These are phyloP conservation scores for Monodelphis domestica DNA, from an alignment of 2,797 vertebrate species.

Conservation along the genomic window DNA sequence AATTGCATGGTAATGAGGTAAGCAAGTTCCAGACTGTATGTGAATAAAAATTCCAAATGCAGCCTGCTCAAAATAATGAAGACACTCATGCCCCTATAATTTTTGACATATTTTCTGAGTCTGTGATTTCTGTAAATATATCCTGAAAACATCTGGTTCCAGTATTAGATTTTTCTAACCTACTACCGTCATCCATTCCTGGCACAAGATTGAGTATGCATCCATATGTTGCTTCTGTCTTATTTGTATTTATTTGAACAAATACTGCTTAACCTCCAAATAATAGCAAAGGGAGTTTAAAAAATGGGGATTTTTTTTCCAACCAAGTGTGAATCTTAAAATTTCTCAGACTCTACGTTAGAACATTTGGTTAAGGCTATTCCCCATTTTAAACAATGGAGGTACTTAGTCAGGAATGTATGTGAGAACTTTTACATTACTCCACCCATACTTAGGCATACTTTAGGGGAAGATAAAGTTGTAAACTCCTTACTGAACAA, in stretches of 20 bases:
- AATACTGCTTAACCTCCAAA: slow-evolving; percentile 24
- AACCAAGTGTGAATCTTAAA: too few relatives aligned
- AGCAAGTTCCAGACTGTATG: slow-evolving; percentile 12
- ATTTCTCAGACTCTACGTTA: too few relatives aligned
- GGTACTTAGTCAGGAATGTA: too few relatives aligned
- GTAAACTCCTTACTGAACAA: too few relatives aligned
- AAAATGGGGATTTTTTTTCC: too few relatives aligned
- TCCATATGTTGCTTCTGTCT: slow-evolving; percentile 50
- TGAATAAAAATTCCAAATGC: neutral
- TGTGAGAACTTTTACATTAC: too few relatives aligned
- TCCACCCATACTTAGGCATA: too few relatives aligned
- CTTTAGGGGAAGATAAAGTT: too few relatives aligned
- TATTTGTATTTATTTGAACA: slow-evolving; percentile 51
- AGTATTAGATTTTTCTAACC: slow-evolving; percentile 9
- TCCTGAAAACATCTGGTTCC: slow-evolving; percentile 22
- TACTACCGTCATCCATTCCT: slow-evolving; percentile 38
- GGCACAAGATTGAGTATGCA: neutral
- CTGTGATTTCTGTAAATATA: neutral
- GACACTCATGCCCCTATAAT: neutral
- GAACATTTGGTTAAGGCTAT: too few relatives aligned
- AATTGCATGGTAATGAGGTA: neutral
- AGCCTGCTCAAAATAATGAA: slow-evolving; percentile 20
- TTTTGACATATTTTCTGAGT: neutral
- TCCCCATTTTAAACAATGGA: too few relatives aligned
- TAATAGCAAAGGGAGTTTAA: slow-evolving; percentile 24